Evolutionary conservation across 2,797 vertebrate species (phyloP).

Genomic region (Phylloscopus collybita): DNA sequence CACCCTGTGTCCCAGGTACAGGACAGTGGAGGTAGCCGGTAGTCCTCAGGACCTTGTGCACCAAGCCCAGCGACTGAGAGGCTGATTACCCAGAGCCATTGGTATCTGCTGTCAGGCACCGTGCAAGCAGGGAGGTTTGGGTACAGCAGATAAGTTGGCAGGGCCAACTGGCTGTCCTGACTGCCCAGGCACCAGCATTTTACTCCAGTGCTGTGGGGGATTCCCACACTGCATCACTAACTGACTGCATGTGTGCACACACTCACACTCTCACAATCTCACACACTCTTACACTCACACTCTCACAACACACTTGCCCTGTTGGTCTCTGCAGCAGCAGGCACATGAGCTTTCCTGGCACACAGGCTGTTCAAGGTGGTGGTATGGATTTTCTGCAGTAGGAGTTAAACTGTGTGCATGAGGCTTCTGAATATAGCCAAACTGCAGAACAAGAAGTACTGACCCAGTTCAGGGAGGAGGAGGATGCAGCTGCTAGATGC

Average conservation of each 20-base stretch:
- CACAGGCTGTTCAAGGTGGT: neutral
- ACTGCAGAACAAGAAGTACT: neutral
- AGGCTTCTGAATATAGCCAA: neutral
- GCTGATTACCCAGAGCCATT: neutral
- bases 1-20: neutral
- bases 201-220: neutral
- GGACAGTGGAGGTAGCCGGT: neutral
- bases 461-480: neutral
- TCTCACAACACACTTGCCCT: neutral
- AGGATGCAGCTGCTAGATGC: neutral
- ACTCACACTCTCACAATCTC: neutral
- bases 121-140: neutral
- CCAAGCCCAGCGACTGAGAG: fast-evolving
- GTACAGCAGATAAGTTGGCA: neutral
- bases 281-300: neutral
- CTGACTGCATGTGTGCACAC: neutral
- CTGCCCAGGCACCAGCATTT: neutral
- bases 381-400: neutral
- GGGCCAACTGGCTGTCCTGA: neutral
- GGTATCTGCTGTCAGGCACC: neutral
- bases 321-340: neutral
- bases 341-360: fast-evolving
- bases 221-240: neutral
- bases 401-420: neutral
- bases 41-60: neutral